Evolutionary conservation across 23 tunicate genomes (phyloP), one percentile per base, ranked within the genome.

Genomic region (Clavelina lepadiformis): DNA sequence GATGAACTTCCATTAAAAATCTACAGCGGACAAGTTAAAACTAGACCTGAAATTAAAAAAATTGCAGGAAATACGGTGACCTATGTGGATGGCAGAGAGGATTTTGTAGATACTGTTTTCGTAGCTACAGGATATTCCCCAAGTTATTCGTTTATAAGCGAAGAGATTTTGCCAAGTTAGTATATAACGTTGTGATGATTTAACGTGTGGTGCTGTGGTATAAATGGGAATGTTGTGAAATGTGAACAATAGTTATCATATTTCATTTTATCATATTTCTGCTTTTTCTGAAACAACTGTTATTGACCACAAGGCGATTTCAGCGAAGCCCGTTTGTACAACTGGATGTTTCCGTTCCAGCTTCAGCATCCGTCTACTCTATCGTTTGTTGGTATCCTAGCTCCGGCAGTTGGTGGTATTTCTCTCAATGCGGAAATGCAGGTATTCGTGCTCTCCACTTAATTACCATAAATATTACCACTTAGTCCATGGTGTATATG

Each of bases 321-420:
- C 31, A n/a, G 33, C 19, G 67, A 77, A 2, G 24, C 54, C 22
- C 59, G 59, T 50, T 41, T 83, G 5, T 69, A 68, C 50, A 33
- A 59, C 25, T 83, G 91, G 91, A 83, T 75, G 2, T 83, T 83
- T 56, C 93, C 91, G 0, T 66, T 58, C 45, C 28, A 68, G 21
- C 2, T 59, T 3, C 30, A 46, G 22, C 67, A 67, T 22, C 59
- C 91, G 3, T 45, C 61, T 7, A 67, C 91, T 1, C 45, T 83
- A 37, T n/a, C 72, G 31, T 35, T 83, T n/a, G 72, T 83, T 34
- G 91, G 91, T 26, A 32, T 74, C 6, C 24, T 61, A n/a, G 82
- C 91, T 15, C n/a, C 33, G 5, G 60, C 47, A 19, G 67, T 68
- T 59, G 91, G 91, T 3, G 58, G 82, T 1, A 38, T 45, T 7